These are phyloP conservation scores for Nibea albiflora DNA, from an alignment of 2,113 vertebrate species.

Conservation along the genomic window DNA sequence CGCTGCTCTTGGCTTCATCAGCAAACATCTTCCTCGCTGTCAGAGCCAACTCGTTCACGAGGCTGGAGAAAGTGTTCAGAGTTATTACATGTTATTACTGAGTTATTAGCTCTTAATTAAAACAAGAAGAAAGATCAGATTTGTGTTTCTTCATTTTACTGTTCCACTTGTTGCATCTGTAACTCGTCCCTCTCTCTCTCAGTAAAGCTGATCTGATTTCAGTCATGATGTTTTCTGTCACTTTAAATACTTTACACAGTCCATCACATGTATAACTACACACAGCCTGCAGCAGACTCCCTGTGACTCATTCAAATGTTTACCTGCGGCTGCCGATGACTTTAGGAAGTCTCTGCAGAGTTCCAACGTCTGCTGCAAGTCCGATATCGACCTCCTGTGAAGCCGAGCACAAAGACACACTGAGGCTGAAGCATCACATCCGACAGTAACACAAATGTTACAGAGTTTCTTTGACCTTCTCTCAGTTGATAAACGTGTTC, in stretches of 20 bases:
- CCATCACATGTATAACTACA: neutral
- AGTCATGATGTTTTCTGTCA: neutral
- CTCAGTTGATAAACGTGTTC: neutral
- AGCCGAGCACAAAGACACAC: neutral
- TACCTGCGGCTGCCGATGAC: constrained; percentile 90
- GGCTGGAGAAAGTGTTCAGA: constrained; percentile 71
- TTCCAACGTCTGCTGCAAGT: constrained; percentile 91
- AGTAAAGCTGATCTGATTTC: too few species aligned
- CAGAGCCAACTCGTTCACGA: constrained; percentile 91
- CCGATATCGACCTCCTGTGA: constrained; percentile 91
- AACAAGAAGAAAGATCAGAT: too few species aligned
- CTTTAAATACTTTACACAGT: neutral
- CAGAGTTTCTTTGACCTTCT: neutral
- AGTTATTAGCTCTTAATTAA: too few species aligned
- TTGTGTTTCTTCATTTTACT: too few species aligned
- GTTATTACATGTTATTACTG: too few species aligned
- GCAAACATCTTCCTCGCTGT: constrained; percentile 90
- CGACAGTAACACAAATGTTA: neutral
- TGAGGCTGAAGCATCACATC: neutral
- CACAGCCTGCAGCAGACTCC: neutral
- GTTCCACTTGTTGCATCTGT: too few species aligned
- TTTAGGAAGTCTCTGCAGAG: constrained; percentile 90
- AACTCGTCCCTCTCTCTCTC: too few species aligned
- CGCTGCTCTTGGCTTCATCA: constrained; percentile 88
- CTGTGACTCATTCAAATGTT: neutral